phyloP scores from a whole-genome alignment of 2,797 vertebrate species.

The Pachyuromys duprasi region DNA sequence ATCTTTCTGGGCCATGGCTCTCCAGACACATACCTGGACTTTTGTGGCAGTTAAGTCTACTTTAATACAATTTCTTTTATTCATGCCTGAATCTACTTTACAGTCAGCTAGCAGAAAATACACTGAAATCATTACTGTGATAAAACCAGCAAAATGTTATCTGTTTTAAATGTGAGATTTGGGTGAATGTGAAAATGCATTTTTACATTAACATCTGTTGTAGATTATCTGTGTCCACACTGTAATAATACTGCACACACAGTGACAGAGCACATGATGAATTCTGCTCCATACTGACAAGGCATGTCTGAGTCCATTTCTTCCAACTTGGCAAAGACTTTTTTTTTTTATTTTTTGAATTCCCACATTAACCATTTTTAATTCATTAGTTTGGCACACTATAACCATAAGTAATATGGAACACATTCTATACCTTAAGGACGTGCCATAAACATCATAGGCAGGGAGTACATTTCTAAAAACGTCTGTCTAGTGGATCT shows the following conservation, averaged over 20 bases:
- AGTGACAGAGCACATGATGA: slow-evolving; percentile 26
- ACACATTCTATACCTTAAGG: slow-evolving; percentile 75
- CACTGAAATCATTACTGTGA: neutral
- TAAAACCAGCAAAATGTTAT: neutral
- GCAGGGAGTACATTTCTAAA: slow-evolving; percentile 68
- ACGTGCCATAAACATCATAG: slow-evolving; percentile 68
- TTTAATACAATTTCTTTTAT: neutral
- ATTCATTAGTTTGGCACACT: slow-evolving; percentile 71
- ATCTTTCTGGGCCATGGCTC: neutral
- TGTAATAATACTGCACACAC: neutral
- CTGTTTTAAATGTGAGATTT: neutral
- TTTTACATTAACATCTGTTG: slow-evolving; percentile 48
- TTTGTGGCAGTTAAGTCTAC: neutral
- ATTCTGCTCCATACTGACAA: neutral
- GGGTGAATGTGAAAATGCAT: neutral
- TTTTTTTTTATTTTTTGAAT: neutral
- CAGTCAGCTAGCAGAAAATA: slow-evolving; percentile 3
- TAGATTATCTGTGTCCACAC: neutral
- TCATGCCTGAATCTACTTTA: neutral
- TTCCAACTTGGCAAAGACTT: slow-evolving; percentile 49
- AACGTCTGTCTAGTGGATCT: slow-evolving; percentile 6
- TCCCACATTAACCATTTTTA: slow-evolving; percentile 72
- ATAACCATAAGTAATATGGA: slow-evolving; percentile 67
- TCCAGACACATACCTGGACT: neutral
- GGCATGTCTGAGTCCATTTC: neutral